phyloP scores from a whole-genome alignment of 2,797 vertebrate species.

The Malurus splendens region DNA sequence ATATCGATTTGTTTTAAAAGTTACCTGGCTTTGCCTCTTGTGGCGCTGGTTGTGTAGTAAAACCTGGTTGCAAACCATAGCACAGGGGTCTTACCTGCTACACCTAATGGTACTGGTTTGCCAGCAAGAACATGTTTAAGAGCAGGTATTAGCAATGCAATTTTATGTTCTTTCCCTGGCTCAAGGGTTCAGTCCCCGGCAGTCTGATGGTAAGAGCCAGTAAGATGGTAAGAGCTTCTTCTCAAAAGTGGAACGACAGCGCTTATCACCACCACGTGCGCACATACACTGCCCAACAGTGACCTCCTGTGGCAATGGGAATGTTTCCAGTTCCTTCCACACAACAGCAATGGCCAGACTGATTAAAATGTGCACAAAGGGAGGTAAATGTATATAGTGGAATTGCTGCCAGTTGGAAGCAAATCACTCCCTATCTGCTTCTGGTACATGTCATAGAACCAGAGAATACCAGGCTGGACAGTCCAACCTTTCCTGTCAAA shows the following conservation, averaged over 20 bases:
- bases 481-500: not conserved
- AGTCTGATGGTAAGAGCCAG: too few relatives aligned
- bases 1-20: not conserved
- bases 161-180: not conserved
- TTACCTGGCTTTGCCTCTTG: not conserved
- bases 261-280: not conserved
- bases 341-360: not conserved
- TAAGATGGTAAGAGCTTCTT: not conserved
- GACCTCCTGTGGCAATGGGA: conserved; percentile 26
- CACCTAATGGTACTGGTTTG: not conserved
- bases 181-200: not conserved
- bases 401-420: not conserved
- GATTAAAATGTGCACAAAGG: not conserved
- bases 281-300: not conserved
- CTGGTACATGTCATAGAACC: not conserved
- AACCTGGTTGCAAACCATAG: not conserved
- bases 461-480: not conserved
- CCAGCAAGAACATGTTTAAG: not conserved
- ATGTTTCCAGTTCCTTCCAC: not conserved
- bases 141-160: not conserved
- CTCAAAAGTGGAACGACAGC: not conserved
- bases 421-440: not conserved
- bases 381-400: not conserved
- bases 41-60: not conserved
- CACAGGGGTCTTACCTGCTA: not conserved